Evolutionary conservation across 64 coral and sea anemone species (phyloP), one percentile per base, ranked within the genome.

Genomic region (Acropora tenuis): DNA sequence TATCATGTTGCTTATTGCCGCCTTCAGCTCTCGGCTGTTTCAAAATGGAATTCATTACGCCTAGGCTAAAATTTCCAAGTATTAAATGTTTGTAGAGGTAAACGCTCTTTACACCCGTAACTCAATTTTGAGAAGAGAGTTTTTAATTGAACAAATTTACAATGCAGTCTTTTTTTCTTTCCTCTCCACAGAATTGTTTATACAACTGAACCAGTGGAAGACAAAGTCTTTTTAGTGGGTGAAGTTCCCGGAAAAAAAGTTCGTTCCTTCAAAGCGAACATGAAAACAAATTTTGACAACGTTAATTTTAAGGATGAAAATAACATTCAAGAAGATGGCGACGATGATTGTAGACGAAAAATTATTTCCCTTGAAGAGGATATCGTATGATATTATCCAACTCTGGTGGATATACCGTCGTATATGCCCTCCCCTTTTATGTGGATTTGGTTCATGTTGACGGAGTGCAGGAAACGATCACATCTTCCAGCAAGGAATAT

Each of bases 111-210:
- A 30, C 30, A 30, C 30, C 30, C 30, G 30, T 30, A 30, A 30
- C 30, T 30, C 30, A 30, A 30, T 30, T 30, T 30, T 30, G 30
- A 30, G 30, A 30, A 30, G 30, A 30, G 30, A 30, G 30, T 30
- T 30, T 30, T 30, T 30, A 30, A 30, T 30, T 0, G 30, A 30
- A 73, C 18, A 45, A 7, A 41, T 72, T 55, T 1, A 77, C 19
- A n/a, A 48, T 77, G 4, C 20, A 3, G 4, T 77, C 3, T 77
- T 30, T 13, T 13, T 40, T 0, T 48, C 50, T 48, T 74, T 44
- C 30, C 8, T 82, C 11, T 8, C 90, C 83, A 3, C 50, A 97
- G 95, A 97, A 97, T 97, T 67, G 43, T 94, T 8, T 97, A 97
- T 80, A 91, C 45, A 46, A 88, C 83, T 66, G 92, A 97, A 50